A percentile compares a stretch with the other conserved stretches of the same genome.
Conservation (phyloP, 2,888 invertebrate genomes). For the Chalcosyrphus nemorum region DNA sequence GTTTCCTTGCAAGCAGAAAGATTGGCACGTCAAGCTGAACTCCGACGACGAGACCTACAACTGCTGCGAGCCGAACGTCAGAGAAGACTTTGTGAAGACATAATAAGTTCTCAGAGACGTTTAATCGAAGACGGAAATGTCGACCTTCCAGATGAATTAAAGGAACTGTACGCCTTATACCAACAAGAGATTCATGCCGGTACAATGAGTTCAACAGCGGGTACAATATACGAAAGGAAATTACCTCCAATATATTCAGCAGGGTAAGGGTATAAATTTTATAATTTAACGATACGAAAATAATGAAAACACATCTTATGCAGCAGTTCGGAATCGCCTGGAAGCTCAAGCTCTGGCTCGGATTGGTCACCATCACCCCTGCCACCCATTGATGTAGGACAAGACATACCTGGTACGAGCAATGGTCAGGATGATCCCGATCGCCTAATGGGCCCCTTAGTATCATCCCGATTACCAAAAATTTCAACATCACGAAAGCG, state of each 20-base stretch:
- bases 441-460: slow-evolving; percentile 81
- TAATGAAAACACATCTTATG: neutral
- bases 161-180: slow-evolving; percentile 91
- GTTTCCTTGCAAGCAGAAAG: slow-evolving; percentile 94
- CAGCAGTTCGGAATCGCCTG: slow-evolving; percentile 80
- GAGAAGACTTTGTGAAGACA: slow-evolving; percentile 93
- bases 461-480: slow-evolving; percentile 79
- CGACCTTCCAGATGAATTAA: slow-evolving; percentile 88
- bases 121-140: slow-evolving; percentile 91
- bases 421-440: slow-evolving; percentile 73
- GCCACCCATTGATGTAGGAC: slow-evolving; percentile 76
- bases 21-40: slow-evolving; percentile 92
- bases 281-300: neutral
- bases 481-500: slow-evolving; percentile 75
- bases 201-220: slow-evolving; percentile 82
- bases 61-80: slow-evolving; percentile 92
- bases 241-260: slow-evolving; percentile 81
- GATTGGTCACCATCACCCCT: slow-evolving; percentile 82
- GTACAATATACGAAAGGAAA: slow-evolving; percentile 80
- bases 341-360: slow-evolving; percentile 81
- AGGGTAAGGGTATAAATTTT: slow-evolving; percentile 76
- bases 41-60: slow-evolving; percentile 91
- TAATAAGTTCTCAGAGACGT: slow-evolving; percentile 93
- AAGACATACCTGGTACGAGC: slow-evolving; percentile 33
- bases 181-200: slow-evolving; percentile 94